phyloP scores from a whole-genome alignment of 2,888 invertebrate genomes.

The Hypolimnas misippus region DNA sequence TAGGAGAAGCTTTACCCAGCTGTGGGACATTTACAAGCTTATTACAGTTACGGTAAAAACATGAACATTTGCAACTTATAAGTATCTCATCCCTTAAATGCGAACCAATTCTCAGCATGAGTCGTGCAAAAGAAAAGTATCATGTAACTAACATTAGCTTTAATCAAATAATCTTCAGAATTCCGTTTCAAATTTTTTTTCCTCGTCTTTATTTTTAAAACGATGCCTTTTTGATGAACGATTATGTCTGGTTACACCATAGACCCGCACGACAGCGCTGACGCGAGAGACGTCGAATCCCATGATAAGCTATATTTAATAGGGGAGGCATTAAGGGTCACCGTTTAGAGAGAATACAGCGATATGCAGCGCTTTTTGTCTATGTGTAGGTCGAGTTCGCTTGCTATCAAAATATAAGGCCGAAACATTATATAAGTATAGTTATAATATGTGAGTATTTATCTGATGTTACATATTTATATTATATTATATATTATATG shows the following conservation, averaged over 20 bases:
- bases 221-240: constrained; percentile 1
- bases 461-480: too few species aligned
- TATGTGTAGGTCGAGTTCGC: background rate
- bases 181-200: background rate
- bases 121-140: too few species aligned
- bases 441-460: too few species aligned
- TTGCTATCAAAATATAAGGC: too few species aligned
- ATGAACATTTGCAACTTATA: too few species aligned
- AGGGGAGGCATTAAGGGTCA: background rate
- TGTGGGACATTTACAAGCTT: too few species aligned
- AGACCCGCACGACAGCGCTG: background rate
- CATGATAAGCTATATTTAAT: constrained; percentile 28
- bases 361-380: background rate
- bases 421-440: too few species aligned
- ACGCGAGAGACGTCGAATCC: constrained; percentile 13
- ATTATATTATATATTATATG: too few species aligned
- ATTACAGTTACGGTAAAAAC: too few species aligned
- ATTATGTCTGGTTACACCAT: constrained; percentile 1
- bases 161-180: background rate
- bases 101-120: too few species aligned
- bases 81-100: too few species aligned
- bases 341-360: background rate
- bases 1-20: too few species aligned
- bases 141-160: background rate
- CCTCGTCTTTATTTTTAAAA: background rate